Conservation (phyloP, 2,113 vertebrate genomes). For the Jacana jacana region DNA sequence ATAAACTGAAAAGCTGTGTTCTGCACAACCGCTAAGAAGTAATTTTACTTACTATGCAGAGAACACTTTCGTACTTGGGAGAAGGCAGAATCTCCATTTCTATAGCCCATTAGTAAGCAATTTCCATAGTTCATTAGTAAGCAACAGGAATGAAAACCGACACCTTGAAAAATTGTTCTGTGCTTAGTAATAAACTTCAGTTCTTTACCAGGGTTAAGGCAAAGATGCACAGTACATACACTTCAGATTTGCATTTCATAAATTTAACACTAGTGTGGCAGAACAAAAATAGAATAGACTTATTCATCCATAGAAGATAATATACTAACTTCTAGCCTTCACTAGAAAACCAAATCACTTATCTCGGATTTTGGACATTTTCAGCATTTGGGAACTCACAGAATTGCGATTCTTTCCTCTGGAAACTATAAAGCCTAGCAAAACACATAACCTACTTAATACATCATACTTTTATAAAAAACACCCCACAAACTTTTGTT, state of each 20-base stretch:
- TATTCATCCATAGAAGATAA: background rate
- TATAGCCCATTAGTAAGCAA: conserved; percentile 58
- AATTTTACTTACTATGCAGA: background rate
- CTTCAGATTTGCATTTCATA: conserved; percentile 25
- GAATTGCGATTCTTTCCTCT: background rate
- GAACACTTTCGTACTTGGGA: background rate
- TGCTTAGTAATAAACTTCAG: conserved; percentile 30
- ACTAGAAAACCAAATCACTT: background rate
- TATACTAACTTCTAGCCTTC: background rate
- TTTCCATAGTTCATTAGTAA: conserved; percentile 62
- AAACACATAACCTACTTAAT: background rate
- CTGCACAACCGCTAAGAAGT: background rate
- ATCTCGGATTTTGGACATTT: background rate
- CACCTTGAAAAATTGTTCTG: conserved; percentile 40
- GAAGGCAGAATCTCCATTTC: conserved; percentile 31
- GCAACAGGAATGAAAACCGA: conserved; percentile 28
- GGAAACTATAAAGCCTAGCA: background rate
- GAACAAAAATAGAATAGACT: conserved; percentile 17
- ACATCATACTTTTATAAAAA: background rate
- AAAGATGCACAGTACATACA: conserved; percentile 13
- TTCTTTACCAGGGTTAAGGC: background rate
- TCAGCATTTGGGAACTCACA: background rate
- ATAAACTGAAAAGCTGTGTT: background rate
- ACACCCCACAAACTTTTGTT: background rate
- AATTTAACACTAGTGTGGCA: conserved; percentile 30